Base-by-base conservation (phyloP, 2,113 vertebrate genomes). In the Hypomesus transpacificus region DNA sequence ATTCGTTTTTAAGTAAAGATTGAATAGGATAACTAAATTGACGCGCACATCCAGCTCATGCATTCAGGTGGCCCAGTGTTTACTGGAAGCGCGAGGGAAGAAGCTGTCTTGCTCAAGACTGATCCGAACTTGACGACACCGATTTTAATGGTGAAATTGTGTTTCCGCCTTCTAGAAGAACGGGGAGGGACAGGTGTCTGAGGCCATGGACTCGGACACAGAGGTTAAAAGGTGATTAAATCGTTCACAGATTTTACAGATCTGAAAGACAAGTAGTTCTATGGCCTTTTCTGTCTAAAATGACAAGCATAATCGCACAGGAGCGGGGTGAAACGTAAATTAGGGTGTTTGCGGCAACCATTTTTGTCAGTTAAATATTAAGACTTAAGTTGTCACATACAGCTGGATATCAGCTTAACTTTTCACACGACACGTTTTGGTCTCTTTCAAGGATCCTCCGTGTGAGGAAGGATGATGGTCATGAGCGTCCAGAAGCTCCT, bases 401-500 rank as follows among this genome's bases (percentile, higher is more conserved):
- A 17, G 57, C 3, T 61, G 53, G 17, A 16, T 56, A 8, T n/a
- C 53, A 3, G 17, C 17, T 56, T 56, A 3, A 13, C 57, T 9
- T 7, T 1, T 59, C 11, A 20, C 57, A 22, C 61, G 18, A 3
- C 0, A 24, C 14, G 16, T 64, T 34, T 16, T 6, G 26, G 4
- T 6, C 16, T 64, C 60, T 3, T 14, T 28, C 28, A 11, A 77
- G 83, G 24, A 54, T 66, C 34, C 22, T 54, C 3, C 5, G 6
- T 7, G 65, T 22, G 69, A 5, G 3, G 4, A 51, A 34, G 4
- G 51, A 14, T 20, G 5, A 34, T 3, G 21, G 31, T 34, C 31
- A 34, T 5, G 51, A 17, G 60, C 85, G 85, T 22, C 39, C 39
- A 8, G 39, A 46, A 46, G 39, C 39, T 9, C 91, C 91, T 1